Evolutionary conservation across 2,888 invertebrate species (phyloP).

Genomic region (Trisateles emortualis): DNA sequence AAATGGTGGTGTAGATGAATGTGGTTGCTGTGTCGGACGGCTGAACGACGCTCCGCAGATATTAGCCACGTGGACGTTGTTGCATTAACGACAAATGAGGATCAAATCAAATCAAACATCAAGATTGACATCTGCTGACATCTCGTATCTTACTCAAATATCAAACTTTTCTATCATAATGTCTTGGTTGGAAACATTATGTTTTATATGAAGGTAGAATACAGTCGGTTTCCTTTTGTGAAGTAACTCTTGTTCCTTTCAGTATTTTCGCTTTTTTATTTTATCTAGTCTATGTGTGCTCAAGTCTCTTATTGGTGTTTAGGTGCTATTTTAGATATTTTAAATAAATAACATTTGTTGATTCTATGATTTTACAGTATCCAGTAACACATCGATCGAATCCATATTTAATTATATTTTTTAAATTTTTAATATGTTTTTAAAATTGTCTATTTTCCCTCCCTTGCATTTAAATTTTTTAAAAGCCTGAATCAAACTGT

Average conservation of each 20-base stretch:
- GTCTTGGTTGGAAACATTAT: background rate
- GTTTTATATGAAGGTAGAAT: slow-evolving; percentile 56
- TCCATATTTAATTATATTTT: too few relatives aligned
- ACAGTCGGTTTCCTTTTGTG: slow-evolving; percentile 40
- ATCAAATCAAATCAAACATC: too few relatives aligned
- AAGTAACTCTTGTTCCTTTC: slow-evolving; percentile 57
- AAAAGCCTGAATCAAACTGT: slow-evolving; percentile 61
- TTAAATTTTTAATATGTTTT: too few relatives aligned
- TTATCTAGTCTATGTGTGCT: slow-evolving; percentile 43
- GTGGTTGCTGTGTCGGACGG: slow-evolving; percentile 67
- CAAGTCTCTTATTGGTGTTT: too few relatives aligned
- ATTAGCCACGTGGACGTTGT: slow-evolving; percentile 59
- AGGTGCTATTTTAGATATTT: too few relatives aligned
- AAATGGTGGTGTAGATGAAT: slow-evolving; percentile 65
- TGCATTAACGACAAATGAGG: slow-evolving; percentile 32
- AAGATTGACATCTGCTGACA: slow-evolving; percentile 24
- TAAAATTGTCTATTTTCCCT: too few relatives aligned
- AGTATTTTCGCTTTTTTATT: slow-evolving; percentile 58
- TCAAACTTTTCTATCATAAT: background rate
- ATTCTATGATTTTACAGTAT: too few relatives aligned
- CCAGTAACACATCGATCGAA: too few relatives aligned
- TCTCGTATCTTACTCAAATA: background rate
- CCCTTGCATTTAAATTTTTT: too few relatives aligned
- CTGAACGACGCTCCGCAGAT: slow-evolving; percentile 70
- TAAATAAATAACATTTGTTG: too few relatives aligned